Percentiles rank a stretch among this genome's conserved stretches.
phyloP scores from a whole-genome alignment of 2,113 vertebrate species.

The Macaca nemestrina region DNA sequence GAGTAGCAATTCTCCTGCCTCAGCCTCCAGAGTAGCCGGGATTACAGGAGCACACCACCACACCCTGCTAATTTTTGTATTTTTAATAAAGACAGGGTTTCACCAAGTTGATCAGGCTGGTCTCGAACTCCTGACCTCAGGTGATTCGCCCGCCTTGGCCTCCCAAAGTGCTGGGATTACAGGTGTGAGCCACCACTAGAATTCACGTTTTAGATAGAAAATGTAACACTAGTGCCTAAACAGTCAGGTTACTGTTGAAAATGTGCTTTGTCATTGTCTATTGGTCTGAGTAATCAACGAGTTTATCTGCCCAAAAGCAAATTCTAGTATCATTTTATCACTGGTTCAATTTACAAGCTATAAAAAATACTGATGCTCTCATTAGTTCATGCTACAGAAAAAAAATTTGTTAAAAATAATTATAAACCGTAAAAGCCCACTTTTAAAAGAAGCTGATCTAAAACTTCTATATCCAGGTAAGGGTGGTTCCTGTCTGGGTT shows the following conservation, averaged over 20 bases:
- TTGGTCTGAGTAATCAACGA: background rate
- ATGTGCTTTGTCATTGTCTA: background rate
- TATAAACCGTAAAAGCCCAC: background rate
- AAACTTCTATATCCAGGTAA: background rate
- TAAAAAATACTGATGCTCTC: background rate
- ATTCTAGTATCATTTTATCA: constrained; percentile 28
- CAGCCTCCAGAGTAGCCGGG: no score
- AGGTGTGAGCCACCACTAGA: background rate
- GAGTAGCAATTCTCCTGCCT: no score
- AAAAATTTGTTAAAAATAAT: background rate
- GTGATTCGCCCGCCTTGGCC: background rate
- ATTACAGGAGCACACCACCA: no score
- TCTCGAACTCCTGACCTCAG: background rate
- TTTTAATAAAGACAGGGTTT: no score
- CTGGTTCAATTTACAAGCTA: background rate
- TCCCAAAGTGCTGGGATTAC: background rate
- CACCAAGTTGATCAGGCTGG: background rate
- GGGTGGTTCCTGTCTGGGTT: background rate
- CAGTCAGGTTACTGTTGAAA: background rate
- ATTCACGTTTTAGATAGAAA: background rate
- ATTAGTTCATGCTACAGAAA: background rate
- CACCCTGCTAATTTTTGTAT: no score
- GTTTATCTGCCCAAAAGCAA: background rate
- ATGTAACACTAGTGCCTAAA: background rate
- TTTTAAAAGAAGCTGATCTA: background rate